phyloP scores from a whole-genome alignment of 2,797 vertebrate genomes.

The Synaphobranchus kaupii region DNA sequence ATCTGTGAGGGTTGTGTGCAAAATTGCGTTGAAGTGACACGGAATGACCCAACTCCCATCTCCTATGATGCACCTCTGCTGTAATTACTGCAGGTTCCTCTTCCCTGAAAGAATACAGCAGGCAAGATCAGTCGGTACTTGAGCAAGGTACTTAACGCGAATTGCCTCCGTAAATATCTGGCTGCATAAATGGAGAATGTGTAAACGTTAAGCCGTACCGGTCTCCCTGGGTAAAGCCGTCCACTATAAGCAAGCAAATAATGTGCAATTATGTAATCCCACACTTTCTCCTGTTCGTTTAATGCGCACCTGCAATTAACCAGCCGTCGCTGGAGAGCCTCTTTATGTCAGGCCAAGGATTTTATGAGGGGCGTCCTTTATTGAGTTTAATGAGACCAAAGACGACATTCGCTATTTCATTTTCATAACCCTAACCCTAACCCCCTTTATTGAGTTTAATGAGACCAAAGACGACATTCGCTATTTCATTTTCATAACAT shows the following conservation, averaged over 20 bases:
- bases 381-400: constrained; percentile 50
- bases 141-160: not conserved
- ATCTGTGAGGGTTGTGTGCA: too few species aligned
- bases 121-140: not conserved
- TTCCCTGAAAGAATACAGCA: not conserved
- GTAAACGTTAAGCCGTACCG: not conserved
- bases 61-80: not conserved
- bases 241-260: not conserved
- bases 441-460: too few species aligned
- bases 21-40: too few species aligned
- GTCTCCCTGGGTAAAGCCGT: not conserved
- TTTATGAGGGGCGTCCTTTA: constrained; percentile 56
- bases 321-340: constrained; percentile 47
- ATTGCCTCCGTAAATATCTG: not conserved
- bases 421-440: too few species aligned
- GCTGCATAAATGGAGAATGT: not conserved
- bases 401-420: constrained; percentile 26
- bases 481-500: constrained; percentile 3
- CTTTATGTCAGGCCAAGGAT: constrained; percentile 55
- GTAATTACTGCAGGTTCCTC: not conserved
- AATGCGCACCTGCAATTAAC: constrained; percentile 68
- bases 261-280: constrained; percentile 42
- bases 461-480: constrained; percentile 39
- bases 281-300: constrained; percentile 56
- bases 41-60: too few species aligned